phyloP scores from a whole-genome alignment of 2,113 vertebrate species.

The Peromyscus californicus region DNA sequence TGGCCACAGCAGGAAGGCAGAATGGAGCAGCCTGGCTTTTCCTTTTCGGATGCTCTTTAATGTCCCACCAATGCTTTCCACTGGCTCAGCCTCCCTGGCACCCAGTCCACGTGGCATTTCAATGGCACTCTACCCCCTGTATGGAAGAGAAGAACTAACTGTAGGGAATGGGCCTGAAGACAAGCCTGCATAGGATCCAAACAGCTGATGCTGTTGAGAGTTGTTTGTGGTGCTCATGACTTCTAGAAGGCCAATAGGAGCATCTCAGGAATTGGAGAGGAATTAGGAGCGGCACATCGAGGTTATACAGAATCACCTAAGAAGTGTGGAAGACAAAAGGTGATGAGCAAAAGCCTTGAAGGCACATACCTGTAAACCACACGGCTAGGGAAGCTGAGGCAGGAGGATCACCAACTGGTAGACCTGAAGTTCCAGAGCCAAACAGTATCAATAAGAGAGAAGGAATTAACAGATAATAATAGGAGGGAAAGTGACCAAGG shows the following conservation, averaged over 20 bases:
- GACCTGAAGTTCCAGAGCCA: neutral
- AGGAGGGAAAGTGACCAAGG: neutral
- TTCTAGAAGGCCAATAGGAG: neutral
- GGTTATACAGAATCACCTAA: neutral
- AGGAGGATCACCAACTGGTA: neutral
- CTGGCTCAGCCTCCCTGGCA: neutral
- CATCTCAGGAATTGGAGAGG: neutral
- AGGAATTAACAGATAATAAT: neutral
- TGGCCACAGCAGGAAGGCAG: neutral
- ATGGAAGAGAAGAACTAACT: neutral
- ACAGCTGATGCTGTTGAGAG: neutral
- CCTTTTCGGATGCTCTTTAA: neutral
- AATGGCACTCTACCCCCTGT: neutral
- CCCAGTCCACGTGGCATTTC: neutral
- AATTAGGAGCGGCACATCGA: neutral
- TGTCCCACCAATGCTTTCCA: neutral
- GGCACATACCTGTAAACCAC: neutral
- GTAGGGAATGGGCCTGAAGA: neutral
- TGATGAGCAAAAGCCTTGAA: neutral
- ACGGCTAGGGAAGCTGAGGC: neutral
- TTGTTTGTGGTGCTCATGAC: neutral
- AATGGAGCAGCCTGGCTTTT: neutral
- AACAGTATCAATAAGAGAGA: neutral
- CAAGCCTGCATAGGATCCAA: neutral
- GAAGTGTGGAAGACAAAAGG: neutral